Base-by-base conservation (phyloP, 53 echinoderm and acorn worm species). In the Echinometra lucunter region DNA sequence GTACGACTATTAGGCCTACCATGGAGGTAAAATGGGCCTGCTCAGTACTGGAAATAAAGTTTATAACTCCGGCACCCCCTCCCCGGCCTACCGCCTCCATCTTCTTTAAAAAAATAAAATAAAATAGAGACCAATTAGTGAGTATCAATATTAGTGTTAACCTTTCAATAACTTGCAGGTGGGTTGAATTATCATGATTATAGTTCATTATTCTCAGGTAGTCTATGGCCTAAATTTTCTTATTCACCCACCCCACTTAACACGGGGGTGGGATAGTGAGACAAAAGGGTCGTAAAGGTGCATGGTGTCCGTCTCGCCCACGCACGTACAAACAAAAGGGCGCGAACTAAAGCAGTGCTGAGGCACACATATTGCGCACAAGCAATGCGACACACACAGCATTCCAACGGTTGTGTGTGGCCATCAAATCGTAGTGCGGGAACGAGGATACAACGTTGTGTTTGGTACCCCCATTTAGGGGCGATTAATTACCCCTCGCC, bases 271-370 rank as follows among this genome's bases (percentile, higher is more conserved):
- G 85, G 85, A 30, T 85, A 30, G 85, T 17, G 53, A 85, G 85
- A 85, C 85, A 85, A 85, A 85, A 85, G 49, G 85, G 85, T 85
- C 85, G 49, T 37, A 85, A n/a, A 49, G 85, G 17, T 85, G 12
- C 85, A 85, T 15, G 28, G 85, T 47, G 47, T n/a, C 30, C 85
- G 1, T 13, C 82, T 45, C 85, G 78, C 78, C 45, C 49, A 47
- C 85, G 49, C 53, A 85, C 49, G 49, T 85, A 85, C n/a, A 47
- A 85, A 85, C 85, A 85, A 85, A n/a, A 85, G 85, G 49, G 85
- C 85, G 85, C 85, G 45, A 85, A 85, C n/a, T 44, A 42, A 40
- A 78, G 15, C 37, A 17, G 78, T 6, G 78, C 42, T 42, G 37
- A 18, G 19, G 28, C 15, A 2, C n/a, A n/a, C n/a, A n/a, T n/a